Base-by-base conservation (phyloP, 2,797 vertebrate species). In the Iguana delicatissima region DNA sequence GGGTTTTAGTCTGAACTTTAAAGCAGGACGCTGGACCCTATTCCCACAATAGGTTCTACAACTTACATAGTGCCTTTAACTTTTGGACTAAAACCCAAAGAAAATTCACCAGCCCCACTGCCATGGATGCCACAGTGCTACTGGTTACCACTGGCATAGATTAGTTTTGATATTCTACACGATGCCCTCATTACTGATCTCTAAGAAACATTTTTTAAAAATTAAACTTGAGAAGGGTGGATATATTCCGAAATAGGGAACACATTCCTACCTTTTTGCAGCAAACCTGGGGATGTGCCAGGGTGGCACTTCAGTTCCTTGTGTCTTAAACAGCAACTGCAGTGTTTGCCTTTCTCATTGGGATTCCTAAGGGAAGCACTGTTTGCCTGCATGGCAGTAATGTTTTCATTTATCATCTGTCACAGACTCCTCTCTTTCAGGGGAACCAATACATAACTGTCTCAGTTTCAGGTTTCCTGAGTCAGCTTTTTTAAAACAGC, bases 371-470 rank as follows among this genome's bases (percentile, higher is more conserved):
- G 13, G 32, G 32, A 50, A 87, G 42, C 32, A 26, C 29, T 35
- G 26, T 69, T 87, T 80, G 35, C 55, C 24, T 52, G 24, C 16
- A n/a, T 55, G 10, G 46, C 62, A 69, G 72, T 50, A 24, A 69
- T 26, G 1, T 69, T 24, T 69, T 35, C 13, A 76, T 79, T 64
- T 79, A 10, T 55, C 32, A 67, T 79, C 67, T 67, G 52, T 69
- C n/a, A 52, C 1, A 29, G 20, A 35, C 18, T 64, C 38, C 32
- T 5, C 10, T 42, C 85, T 79, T 85, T 87, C 18, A 76, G 80
- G 91, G 89, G 90, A 91, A 92, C 59, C 62, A 80, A 89, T 93
- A 85, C 55, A n/a, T 85, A 82, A 92, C 86, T 38, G 67, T 80
- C 73, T 38, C 67, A 77, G 16, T 22, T 95, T 87, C 89, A 90